Percentiles rank a stretch among this genome's conserved stretches.
These are phyloP conservation scores for Ophiodon elongatus DNA, from an alignment of 2,113 vertebrate genomes.

Conservation along the genomic window DNA sequence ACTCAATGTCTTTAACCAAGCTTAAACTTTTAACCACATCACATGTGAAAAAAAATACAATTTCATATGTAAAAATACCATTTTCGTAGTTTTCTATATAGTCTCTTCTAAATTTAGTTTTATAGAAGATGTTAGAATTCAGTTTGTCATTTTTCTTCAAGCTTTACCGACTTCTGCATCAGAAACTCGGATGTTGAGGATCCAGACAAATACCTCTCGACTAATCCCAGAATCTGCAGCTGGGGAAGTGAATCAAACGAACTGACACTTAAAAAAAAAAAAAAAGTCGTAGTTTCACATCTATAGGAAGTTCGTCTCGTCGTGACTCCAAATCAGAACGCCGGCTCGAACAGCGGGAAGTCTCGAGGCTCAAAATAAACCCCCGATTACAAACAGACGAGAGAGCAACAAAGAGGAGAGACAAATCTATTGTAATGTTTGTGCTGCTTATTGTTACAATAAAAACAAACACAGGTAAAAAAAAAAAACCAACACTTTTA, in stretches of 20 bases:
- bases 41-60: neutral
- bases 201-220: neutral
- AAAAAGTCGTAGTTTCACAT: slow-evolving; percentile 9
- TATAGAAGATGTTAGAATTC: neutral
- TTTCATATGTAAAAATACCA: neutral
- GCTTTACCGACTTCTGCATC: neutral
- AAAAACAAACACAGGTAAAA: neutral
- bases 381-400: neutral
- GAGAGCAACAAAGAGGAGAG: neutral
- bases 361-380: neutral
- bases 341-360: neutral
- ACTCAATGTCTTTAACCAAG: neutral
- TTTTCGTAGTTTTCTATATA: neutral
- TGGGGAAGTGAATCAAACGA: neutral
- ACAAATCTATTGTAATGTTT: neutral
- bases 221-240: neutral
- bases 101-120: neutral
- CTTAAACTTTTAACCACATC: neutral
- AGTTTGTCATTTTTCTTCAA: neutral
- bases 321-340: neutral
- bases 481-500: slow-evolving; percentile 67
- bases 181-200: neutral
- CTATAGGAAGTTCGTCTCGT: neutral
- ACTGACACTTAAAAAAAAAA: neutral
- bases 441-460: neutral